Conservation (phyloP, 2,888 invertebrate species). For the Cosmia pyralina region DNA sequence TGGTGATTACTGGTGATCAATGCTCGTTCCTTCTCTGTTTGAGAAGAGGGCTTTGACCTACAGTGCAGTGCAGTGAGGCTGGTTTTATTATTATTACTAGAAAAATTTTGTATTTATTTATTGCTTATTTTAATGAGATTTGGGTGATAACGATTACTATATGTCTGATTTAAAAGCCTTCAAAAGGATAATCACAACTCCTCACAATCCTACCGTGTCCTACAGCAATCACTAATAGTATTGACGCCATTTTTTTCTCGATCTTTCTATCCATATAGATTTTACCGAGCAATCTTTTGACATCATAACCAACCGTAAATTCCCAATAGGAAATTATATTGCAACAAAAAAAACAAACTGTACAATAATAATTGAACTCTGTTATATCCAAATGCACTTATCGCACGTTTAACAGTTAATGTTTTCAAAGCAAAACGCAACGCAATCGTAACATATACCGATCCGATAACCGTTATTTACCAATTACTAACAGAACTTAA, state of each 20-base stretch:
- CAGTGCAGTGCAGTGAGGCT: too few species aligned
- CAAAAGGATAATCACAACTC: background rate
- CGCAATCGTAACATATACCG: slow-evolving; percentile 49
- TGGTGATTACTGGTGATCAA: too few species aligned
- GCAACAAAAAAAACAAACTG: background rate
- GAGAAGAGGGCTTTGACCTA: too few species aligned
- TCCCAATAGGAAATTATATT: background rate
- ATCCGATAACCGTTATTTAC: slow-evolving; percentile 51
- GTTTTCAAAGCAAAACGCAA: slow-evolving; percentile 59
- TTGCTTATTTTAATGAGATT: too few species aligned
- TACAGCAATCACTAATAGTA: background rate
- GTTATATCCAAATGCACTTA: slow-evolving; percentile 5
- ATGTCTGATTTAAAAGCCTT: too few species aligned
- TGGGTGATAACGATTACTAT: too few species aligned
- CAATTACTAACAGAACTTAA: slow-evolving; percentile 38
- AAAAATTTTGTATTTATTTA: too few species aligned
- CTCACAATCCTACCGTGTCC: background rate
- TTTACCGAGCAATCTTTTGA: too few species aligned
- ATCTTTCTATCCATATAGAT: too few species aligned
- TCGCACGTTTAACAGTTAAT: slow-evolving; percentile 32
- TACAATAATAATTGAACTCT: background rate
- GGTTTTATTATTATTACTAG: too few species aligned
- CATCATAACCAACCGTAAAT: too few species aligned
- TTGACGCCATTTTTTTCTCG: background rate
- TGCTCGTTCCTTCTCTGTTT: too few species aligned